Percentiles rank a stretch among this genome's conserved stretches.
Evolutionary conservation across 2,888 invertebrate genomes (phyloP).

Genomic region (Patella depressa): DNA sequence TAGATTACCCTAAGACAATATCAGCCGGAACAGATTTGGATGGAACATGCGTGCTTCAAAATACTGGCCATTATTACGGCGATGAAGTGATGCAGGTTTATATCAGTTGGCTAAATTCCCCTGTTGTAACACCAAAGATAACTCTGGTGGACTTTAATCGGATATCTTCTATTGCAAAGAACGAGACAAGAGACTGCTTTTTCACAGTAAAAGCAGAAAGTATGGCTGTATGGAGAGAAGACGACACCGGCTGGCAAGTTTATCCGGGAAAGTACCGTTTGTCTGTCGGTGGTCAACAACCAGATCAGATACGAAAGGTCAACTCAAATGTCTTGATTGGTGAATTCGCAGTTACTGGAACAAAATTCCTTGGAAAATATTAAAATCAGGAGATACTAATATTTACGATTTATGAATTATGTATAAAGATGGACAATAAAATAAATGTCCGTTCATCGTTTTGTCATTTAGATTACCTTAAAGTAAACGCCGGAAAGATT

Average conservation of each 20-base stretch:
- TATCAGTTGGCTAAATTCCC: slow-evolving; percentile 4
- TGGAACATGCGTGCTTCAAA: slow-evolving; percentile 46
- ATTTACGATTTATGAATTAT: no score
- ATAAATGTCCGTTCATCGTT: no score
- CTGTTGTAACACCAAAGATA: neutral
- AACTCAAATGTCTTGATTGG: neutral
- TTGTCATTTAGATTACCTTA: no score
- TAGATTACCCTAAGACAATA: slow-evolving; percentile 33
- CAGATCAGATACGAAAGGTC: neutral
- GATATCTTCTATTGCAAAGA: neutral
- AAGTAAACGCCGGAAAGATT: no score
- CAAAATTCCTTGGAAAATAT: slow-evolving; percentile 1
- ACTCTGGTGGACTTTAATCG: neutral
- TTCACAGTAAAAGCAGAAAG: neutral
- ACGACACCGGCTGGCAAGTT: neutral
- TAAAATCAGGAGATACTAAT: neutral
- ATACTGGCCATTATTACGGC: slow-evolving; percentile 53
- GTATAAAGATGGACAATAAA: no score
- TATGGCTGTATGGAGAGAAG: slow-evolving; percentile 7
- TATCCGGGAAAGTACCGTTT: neutral
- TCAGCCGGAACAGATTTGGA: slow-evolving; percentile 45
- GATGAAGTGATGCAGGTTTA: slow-evolving; percentile 54
- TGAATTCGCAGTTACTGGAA: neutral
- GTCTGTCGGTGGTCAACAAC: neutral
- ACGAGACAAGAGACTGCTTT: neutral